These are phyloP conservation scores for Zapornia atra DNA, from an alignment of 2,113 vertebrate genomes.

Conservation along the genomic window DNA sequence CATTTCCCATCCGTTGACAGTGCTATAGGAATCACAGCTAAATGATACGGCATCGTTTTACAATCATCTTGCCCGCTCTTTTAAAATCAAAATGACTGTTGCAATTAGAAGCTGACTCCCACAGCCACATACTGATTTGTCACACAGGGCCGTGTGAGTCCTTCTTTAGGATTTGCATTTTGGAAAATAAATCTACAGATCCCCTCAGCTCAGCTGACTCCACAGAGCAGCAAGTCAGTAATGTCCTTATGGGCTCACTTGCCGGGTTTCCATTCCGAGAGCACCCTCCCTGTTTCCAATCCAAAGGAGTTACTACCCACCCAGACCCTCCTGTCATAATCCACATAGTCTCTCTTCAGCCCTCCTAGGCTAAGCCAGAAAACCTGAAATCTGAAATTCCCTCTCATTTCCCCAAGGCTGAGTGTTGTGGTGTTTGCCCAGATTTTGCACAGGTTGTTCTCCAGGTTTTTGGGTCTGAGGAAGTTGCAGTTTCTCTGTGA, in stretches of 20 bases:
- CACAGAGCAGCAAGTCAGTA: not conserved
- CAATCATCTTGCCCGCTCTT: not conserved
- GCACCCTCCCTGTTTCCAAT: not conserved
- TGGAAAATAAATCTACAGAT: not conserved
- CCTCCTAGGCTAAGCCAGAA: not conserved
- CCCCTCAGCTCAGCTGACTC: not conserved
- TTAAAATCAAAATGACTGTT: not conserved
- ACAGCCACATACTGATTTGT: not conserved
- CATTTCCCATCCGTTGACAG: not conserved
- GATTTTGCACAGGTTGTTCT: not conserved
- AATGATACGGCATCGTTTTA: not conserved
- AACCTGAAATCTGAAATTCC: not conserved
- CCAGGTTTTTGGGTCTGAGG: accelerated
- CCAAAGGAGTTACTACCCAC: not conserved
- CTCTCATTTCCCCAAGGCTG: not conserved
- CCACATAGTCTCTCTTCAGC: not conserved
- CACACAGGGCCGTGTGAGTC: not conserved
- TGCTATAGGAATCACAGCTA: not conserved
- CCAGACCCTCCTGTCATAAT: not conserved
- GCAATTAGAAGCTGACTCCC: not conserved
- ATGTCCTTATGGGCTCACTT: not conserved
- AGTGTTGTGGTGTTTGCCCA: not conserved
- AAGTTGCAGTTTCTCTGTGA: not conserved
- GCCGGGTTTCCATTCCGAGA: not conserved
- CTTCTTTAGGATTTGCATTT: not conserved